Evolutionary conservation across 2,113 vertebrate genomes (phyloP), one percentile per base, ranked within the genome.

Genomic region (Pithys albifrons): DNA sequence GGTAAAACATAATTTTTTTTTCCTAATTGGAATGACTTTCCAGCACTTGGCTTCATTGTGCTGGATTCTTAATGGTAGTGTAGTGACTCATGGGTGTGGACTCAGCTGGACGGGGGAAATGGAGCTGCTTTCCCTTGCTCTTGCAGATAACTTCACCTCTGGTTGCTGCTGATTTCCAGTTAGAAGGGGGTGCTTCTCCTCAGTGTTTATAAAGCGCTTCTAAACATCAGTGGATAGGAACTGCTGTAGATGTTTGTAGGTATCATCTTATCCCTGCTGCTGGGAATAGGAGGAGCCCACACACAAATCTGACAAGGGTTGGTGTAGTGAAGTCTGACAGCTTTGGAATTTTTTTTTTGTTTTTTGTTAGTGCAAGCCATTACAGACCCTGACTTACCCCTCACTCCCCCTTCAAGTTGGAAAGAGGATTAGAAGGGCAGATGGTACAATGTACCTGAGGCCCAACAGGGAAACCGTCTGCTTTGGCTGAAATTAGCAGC

Each of bases 371-470:
- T 4, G 1, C 37, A 65, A 71, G 51, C 0, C 6, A 84, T 77
- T 84, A 57, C 27, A 59, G 82, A 64, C 52, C 51, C n/a, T 88
- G 69, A 91, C 27, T 41, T 84, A 54, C 55, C 43, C 48, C 71
- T 85, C 23, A 1, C 28, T 85, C 75, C 46, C 49, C 75, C 19
- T 41, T 71, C 51, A 93, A 88, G 67, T 61, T 64, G 55, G 48
- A 89, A 95, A 58, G 91, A 86, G 79, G 88, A 93, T 90, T 92
- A 90, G 75, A 77, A 78, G 65, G 90, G 92, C 90, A 96, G 90
- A 85, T 94, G 91, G 95, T 70, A 49, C 67, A 28, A 74, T 0
- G 8, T 77, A 86, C 33, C 55, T 6, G 19, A 83, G 79, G 19
- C 64, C 74, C 0, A 1, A 77, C 61, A 59, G 88, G 69, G 75